Evolutionary conservation across 2,113 vertebrate genomes (phyloP), one percentile per base, ranked within the genome.

Genomic region (Strix uralensis): DNA sequence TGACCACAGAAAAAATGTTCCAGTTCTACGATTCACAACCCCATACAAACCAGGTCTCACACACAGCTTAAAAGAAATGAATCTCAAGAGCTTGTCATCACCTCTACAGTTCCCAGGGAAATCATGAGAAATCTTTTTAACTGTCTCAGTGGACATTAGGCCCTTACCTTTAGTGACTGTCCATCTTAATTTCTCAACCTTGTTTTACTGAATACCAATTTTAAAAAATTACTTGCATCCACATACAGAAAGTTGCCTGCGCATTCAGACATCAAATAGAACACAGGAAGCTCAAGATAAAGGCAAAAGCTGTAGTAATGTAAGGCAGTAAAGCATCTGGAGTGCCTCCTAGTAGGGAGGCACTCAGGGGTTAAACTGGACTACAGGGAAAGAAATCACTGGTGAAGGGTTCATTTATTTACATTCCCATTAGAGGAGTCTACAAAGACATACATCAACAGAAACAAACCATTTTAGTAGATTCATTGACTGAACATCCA

Each of bases 371-470:
- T 98, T 97, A 98, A 97, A 86, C n/a, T 57, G 75, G 73, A 79
- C 51, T 65, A 82, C 46, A 40, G 51, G 18, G 90, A 90, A 94
- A 84, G 20, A 84, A 83, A 73, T 78, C 13, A 66, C 92, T 80
- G 66, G 65, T 95, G 91, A 98, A 97, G 87, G 89, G 84, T 96
- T 97, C 95, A 86, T 95, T 95, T 96, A 95, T 96, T 97, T 97
- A 90, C 87, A 87, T 66, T 86, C 82, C 92, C 92, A 85, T 94
- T 91, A 88, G 83, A 97, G 92, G 54, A 95, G 83, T 71, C 87
- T 94, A 86, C 67, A 73, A 96, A 97, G 97, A 80, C 90, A 89
- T 81, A 97, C 54, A 95, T 98, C 97, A 97, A 90, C 96, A 97
- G 96, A 95, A 95, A 96, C 88, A 90, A 95, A 94, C 86, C 79